phyloP scores from a whole-genome alignment of 1,140 invertebrate genomes.

The Drosophila simulans region DNA sequence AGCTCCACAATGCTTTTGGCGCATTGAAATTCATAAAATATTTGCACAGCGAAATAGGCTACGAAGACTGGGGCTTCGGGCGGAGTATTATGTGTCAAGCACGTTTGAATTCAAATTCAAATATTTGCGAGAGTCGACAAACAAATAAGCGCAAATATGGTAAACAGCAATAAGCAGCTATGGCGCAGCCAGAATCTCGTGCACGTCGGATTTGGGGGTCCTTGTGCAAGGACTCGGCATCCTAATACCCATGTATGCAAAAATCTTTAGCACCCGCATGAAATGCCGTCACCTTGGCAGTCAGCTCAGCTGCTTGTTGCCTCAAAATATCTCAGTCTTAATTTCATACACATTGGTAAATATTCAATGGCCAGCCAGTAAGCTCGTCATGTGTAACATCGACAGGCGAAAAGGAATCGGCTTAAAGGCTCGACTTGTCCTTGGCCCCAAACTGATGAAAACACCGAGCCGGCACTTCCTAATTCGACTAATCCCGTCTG shows the following conservation, averaged over 20 bases:
- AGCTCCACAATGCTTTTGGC: slow-evolving; percentile 39
- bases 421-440: slow-evolving; percentile 35
- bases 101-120: slow-evolving; percentile 82
- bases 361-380: slow-evolving; percentile 15
- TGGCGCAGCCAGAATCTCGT: slow-evolving; percentile 12
- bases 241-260: slow-evolving; percentile 3
- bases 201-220: slow-evolving; percentile 21
- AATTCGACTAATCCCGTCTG: slow-evolving; percentile 58
- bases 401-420: slow-evolving; percentile 17
- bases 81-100: slow-evolving; percentile 79
- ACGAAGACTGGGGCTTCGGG: slow-evolving; percentile 53
- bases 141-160: slow-evolving; percentile 81
- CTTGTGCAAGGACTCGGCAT: slow-evolving; percentile 3
- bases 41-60: slow-evolving; percentile 78
- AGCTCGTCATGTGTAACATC: slow-evolving; percentile 6
- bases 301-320: slow-evolving; percentile 46
- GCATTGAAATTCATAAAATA: slow-evolving; percentile 82
- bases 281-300: slow-evolving; percentile 49
- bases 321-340: slow-evolving; percentile 28
- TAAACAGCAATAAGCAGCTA: slow-evolving; percentile 75
- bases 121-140: slow-evolving; percentile 77
- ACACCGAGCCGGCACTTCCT: slow-evolving; percentile 18
- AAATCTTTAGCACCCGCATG: slow-evolving; percentile 29
- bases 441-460: slow-evolving; percentile 31
- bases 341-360: slow-evolving; percentile 37